phyloP scores from a whole-genome alignment of 53 echinoderm and acorn worm genomes.

The Hippasteria phrygiana region DNA sequence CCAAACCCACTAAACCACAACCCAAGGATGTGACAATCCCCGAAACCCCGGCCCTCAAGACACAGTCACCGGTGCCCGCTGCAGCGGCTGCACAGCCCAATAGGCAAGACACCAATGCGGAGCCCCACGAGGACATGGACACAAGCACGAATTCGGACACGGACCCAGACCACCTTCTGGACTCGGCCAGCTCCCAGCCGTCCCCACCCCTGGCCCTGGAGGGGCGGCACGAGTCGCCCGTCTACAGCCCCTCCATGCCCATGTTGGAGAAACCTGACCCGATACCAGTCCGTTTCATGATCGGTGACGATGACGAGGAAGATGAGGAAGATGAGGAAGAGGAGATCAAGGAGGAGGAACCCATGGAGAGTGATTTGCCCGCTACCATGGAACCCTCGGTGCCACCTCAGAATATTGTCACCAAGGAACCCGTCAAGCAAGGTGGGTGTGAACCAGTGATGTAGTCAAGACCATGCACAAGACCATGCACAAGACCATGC shows the following conservation, averaged over 20 bases:
- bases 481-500: too few species aligned
- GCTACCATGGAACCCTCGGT: not conserved
- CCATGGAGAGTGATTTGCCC: not conserved
- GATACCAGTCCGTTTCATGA: conserved; percentile 88
- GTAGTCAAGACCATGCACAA: too few species aligned
- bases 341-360: not conserved
- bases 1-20: not conserved
- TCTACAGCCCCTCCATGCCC: conserved; percentile 66
- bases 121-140: not conserved
- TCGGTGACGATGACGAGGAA: conserved; percentile 81
- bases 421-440: conserved; percentile 43
- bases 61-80: not conserved
- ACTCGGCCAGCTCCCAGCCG: conserved; percentile 56
- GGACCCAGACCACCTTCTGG: conserved; percentile 37
- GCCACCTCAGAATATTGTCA: not conserved
- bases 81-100: not conserved
- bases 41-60: conserved; percentile 15
- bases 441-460: not conserved
- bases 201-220: conserved; percentile 59
- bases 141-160: not conserved
- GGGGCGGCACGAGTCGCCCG: conserved; percentile 43
- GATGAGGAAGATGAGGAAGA: not conserved
- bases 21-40: conserved; percentile 21
- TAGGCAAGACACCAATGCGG: conserved; percentile 14
- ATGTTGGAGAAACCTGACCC: conserved; percentile 68